Evolutionary conservation across 2,797 vertebrate genomes (phyloP), one percentile per base, ranked within the genome.

Genomic region (Oreortyx pictus): DNA sequence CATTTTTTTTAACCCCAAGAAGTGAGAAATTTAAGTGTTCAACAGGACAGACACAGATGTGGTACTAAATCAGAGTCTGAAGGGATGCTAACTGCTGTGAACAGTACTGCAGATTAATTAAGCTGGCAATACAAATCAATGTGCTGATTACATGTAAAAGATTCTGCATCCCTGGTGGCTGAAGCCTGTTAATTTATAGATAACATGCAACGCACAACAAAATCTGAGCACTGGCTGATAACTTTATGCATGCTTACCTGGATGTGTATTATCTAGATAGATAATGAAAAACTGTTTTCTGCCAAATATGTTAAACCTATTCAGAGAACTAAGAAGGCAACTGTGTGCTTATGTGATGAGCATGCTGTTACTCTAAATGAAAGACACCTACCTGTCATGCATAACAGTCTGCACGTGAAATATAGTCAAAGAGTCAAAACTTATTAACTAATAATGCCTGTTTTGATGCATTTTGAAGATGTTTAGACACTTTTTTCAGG

Each of bases 81-180:
- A 91, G 52, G 67, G 64, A 71, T 67, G 43, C 37, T 56, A 39
- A 68, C 52, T 74, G 37, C 35, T 50, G 23, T 41, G 68, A 92
- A 67, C 52, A 82, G 49, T 37, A 54, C 5, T 43, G 52, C 33
- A 74, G 27, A 65, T 79, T 1, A 88, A 90, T 79, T 1, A 88
- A 90, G 84, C 73, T 37, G 44, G 15, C 82, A 54, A 77, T 92
- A 88, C 62, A 93, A 77, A 75, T 16, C 67, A 66, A 79, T 12
- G 6, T 35, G 4, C 29, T 87, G 17, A 54, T 54, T 88, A 52
- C 18, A 24, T 22, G 24, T 11, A 72, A 88, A 92, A 70, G 35
- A 4, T 0, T 5, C n/a, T 89, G n/a, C 33, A 56, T 8, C 13
- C 75, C 41, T 82, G 13, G 43, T 46, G 27, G 43, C 57, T 62